Evolutionary conservation across 2,888 invertebrate species (phyloP).

Genomic region (Drosophila cracens): DNA sequence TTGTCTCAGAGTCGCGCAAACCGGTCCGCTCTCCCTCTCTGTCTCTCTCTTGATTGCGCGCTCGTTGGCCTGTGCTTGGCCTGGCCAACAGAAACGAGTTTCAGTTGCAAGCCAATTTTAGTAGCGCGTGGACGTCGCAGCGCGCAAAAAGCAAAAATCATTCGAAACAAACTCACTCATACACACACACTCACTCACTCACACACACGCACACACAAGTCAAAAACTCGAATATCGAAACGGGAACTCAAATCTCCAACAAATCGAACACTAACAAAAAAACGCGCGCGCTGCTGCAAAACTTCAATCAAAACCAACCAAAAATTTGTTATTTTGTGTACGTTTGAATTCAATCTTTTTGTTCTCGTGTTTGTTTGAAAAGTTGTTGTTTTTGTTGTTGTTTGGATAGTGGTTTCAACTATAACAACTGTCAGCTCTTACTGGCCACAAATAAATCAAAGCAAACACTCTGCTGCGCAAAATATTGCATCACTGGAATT

Average conservation of each 20-base stretch:
- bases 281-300: conserved; percentile 37
- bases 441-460: conserved; percentile 12
- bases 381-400: neutral
- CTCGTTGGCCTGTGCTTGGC: conserved; percentile 33
- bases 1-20: conserved; percentile 32
- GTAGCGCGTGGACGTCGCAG: conserved; percentile 72
- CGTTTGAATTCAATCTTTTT: conserved; percentile 2
- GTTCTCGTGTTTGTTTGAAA: neutral
- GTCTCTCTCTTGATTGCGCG: conserved; percentile 12
- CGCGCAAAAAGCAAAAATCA: conserved; percentile 34
- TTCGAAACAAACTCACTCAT: conserved; percentile 6
- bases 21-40: conserved; percentile 39
- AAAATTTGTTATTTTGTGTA: conserved; percentile 24
- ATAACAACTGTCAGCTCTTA: neutral
- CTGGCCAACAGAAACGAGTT: conserved; percentile 75
- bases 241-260: conserved; percentile 41
- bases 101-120: conserved; percentile 78
- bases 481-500: conserved; percentile 15
- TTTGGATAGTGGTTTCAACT: neutral
- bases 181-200: neutral
- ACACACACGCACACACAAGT: neutral
- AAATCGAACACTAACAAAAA: conserved; percentile 1
- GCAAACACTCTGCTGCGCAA: neutral
- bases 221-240: conserved; percentile 43
- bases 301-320: conserved; percentile 18